Base-by-base conservation (phyloP, 2,888 invertebrate genomes). In the Coremacera marginata region DNA sequence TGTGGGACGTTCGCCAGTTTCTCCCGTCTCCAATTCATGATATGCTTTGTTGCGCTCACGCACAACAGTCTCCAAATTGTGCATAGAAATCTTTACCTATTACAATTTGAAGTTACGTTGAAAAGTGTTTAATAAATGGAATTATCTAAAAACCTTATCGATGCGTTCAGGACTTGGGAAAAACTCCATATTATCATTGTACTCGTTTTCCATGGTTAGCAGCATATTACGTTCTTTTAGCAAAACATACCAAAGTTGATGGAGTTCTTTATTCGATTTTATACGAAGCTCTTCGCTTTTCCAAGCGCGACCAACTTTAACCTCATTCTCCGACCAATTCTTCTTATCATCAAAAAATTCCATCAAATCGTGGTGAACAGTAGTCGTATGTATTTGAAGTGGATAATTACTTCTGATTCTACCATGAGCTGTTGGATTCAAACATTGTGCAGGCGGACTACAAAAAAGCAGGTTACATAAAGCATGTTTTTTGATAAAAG, bases 181-280 rank as follows among this genome's bases (percentile, higher is more conserved):
- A 7, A 94, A 81, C 86, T 92, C 90, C 81, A 90, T 89, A 85
- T 93, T 90, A 57, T 92, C 89, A 70, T 94, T 93, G 89, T 93
- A 92, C 88, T 94, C 95, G 80, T 96, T 92, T 90, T 98, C 96
- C 98, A 99, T 98, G 2, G 99, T 98, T 80, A 96, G 89, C 22
- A 99, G 91, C 98, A 99, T 98, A 89, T 99, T 99, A 75, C 94
- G 92, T 90, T 99, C 99, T 90, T 99, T 99, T 73, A 98, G 90
- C 76, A 99, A 90, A 19, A 93, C 86, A 85, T 92, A 98, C 99
- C 99, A 99, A 78, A 99, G 90, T 90, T 99, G 98, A 88, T 99
- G 99, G 77, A 99, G 91, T 89, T 99, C 99, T 70, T 93, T 91
- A 88, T 98, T 99, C 67, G 97, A 97, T 90, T 99, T 99, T 68